Percentiles rank a stretch among this genome's conserved stretches.
phyloP scores from a whole-genome alignment of 1,140 invertebrate genomes.

The Coelopa frigida region DNA sequence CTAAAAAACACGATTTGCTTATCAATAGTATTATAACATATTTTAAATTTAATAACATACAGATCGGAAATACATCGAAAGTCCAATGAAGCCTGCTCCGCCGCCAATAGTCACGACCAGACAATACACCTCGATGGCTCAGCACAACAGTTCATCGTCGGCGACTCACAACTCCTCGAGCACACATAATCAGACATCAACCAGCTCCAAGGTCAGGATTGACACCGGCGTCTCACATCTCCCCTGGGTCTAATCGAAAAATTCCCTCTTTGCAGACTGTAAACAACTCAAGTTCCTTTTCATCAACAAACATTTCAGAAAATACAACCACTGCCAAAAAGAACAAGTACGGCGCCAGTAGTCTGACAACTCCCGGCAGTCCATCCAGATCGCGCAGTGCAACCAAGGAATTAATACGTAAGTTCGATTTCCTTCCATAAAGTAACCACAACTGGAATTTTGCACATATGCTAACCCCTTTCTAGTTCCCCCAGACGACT shows the following conservation, averaged over 20 bases:
- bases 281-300: constrained; percentile 23
- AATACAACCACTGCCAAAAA: constrained; percentile 28
- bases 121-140: constrained; percentile 19
- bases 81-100: constrained; percentile 68
- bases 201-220: background rate
- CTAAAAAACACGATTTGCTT: no score
- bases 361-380: constrained; percentile 58
- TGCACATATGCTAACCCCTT: background rate
- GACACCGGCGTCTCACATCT: constrained; percentile 9
- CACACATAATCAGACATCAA: constrained; percentile 13
- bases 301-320: constrained; percentile 22
- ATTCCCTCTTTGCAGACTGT: constrained; percentile 16
- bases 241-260: constrained; percentile 5
- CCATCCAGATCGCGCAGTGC: constrained; percentile 75
- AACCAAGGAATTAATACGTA: constrained; percentile 83
- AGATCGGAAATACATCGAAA: constrained; percentile 77
- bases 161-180: constrained; percentile 12
- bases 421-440: constrained; percentile 41
- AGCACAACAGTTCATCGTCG: constrained; percentile 3
- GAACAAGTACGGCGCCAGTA: constrained; percentile 72
- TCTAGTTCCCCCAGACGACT: constrained; percentile 74
- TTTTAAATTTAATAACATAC: constrained; percentile 6
- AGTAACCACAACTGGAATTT: constrained; percentile 3
- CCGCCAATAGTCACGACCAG: constrained; percentile 61
- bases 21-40: background rate